These are phyloP conservation scores for Agrilus mali DNA, from an alignment of 2,888 invertebrate species.

Conservation along the genomic window DNA sequence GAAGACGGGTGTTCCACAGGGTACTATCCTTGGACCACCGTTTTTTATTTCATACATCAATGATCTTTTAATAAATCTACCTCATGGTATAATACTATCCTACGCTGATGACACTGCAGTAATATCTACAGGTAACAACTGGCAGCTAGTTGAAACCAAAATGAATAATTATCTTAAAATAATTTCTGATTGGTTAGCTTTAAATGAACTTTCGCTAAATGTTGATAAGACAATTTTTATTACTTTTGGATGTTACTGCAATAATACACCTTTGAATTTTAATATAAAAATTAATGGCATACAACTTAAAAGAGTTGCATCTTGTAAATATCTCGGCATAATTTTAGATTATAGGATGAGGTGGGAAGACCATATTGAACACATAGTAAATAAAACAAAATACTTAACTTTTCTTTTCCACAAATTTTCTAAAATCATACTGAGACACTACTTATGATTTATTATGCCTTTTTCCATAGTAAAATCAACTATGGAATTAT, in stretches of 20 bases:
- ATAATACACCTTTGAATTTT: too few species aligned
- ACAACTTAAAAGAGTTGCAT: too few species aligned
- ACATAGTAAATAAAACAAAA: too few species aligned
- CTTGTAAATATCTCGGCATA: background rate
- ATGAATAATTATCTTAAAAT: background rate
- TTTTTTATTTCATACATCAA: slow-evolving; percentile 1
- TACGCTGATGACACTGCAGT: slow-evolving; percentile 3
- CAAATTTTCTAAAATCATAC: background rate
- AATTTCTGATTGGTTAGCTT: background rate
- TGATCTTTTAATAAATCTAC: background rate
- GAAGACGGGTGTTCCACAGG: slow-evolving; percentile 2
- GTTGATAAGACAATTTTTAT: background rate
- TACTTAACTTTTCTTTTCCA: too few species aligned
- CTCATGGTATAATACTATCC: too few species aligned
- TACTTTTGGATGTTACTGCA: too few species aligned
- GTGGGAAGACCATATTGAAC: too few species aligned
- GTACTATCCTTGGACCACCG: background rate
- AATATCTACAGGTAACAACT: background rate
- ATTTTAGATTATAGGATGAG: too few species aligned
- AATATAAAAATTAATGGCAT: too few species aligned
- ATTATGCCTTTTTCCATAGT: background rate
- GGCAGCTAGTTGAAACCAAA: background rate
- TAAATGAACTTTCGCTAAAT: background rate
- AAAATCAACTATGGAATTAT: background rate
- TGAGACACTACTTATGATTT: background rate